These are phyloP conservation scores for Polypedilum pembai DNA, from an alignment of 1,140 invertebrate species.

Conservation along the genomic window DNA sequence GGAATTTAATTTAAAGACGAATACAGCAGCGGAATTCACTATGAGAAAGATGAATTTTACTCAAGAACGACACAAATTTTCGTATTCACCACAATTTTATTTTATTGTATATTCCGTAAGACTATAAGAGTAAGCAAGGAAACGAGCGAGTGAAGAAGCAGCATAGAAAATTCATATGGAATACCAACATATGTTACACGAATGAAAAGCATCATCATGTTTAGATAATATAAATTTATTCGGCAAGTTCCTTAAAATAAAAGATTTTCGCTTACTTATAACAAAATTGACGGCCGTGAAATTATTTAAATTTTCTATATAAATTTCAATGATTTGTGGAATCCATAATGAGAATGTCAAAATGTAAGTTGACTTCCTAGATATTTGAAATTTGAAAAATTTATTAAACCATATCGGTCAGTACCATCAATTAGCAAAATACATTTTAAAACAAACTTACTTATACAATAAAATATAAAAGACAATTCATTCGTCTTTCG, in stretches of 20 bases:
- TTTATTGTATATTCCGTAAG: too few relatives aligned
- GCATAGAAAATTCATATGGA: neutral
- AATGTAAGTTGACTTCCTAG: too few relatives aligned
- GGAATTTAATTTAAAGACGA: slow-evolving; percentile 25
- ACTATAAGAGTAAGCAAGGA: too few relatives aligned
- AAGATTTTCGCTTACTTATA: neutral
- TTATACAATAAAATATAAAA: too few relatives aligned
- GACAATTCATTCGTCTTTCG: too few relatives aligned
- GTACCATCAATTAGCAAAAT: too few relatives aligned
- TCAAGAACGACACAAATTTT: neutral
- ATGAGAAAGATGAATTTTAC: neutral
- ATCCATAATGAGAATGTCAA: too few relatives aligned
- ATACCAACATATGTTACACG: slow-evolving; percentile 2
- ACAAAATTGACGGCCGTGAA: slow-evolving; percentile 6
- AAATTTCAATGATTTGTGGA: too few relatives aligned
- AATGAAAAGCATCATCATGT: neutral
- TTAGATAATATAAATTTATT: slow-evolving; percentile 8
- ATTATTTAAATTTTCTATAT: neutral
- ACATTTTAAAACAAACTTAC: too few relatives aligned
- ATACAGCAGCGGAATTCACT: slow-evolving; percentile 3
- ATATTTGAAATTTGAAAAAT: too few relatives aligned
- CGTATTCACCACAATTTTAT: neutral
- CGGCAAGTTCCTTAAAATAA: neutral
- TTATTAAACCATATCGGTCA: too few relatives aligned
- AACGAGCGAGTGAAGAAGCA: too few relatives aligned